These are phyloP conservation scores for Biston betularia DNA, from an alignment of 2,888 invertebrate species.

Conservation along the genomic window DNA sequence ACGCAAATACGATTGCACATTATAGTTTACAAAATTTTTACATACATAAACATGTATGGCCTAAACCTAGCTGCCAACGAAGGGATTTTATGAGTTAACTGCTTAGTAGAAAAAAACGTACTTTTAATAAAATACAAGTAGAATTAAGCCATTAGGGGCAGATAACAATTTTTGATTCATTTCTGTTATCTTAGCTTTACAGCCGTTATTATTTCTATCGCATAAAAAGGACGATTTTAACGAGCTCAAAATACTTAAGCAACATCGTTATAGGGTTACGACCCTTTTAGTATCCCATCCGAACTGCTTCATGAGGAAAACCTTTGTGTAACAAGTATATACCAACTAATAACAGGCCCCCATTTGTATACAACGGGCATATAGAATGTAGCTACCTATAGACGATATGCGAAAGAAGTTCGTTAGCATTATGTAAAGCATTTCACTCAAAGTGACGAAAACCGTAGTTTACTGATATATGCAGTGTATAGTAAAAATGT, in stretches of 20 bases:
- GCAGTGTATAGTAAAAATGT: too few species aligned
- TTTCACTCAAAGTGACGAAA: background rate
- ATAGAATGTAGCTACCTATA: slow-evolving; percentile 2
- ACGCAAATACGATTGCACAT: too few species aligned
- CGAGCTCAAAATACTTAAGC: slow-evolving; percentile 37
- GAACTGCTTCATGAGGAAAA: slow-evolving; percentile 27
- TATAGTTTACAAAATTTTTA: too few species aligned
- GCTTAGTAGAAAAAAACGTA: background rate
- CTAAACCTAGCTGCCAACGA: too few species aligned
- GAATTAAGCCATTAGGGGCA: slow-evolving; percentile 11
- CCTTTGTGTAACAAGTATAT: slow-evolving; percentile 26
- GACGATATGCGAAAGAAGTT: background rate
- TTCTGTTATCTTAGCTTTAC: slow-evolving; percentile 18
- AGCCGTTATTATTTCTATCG: slow-evolving; percentile 27
- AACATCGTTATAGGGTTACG: slow-evolving; percentile 32
- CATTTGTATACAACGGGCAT: slow-evolving; percentile 6
- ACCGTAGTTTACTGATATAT: background rate
- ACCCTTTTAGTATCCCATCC: slow-evolving; percentile 32
- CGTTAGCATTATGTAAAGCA: background rate
- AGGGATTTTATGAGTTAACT: too few species aligned
- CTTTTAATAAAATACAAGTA: slow-evolving; percentile 8
- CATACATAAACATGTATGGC: too few species aligned
- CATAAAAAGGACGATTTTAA: slow-evolving; percentile 31
- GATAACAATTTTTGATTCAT: slow-evolving; percentile 14
- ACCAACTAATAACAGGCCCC: slow-evolving; percentile 18